phyloP scores from a whole-genome alignment of 2,113 vertebrate genomes.

The Petrocephalus microphthalmus region DNA sequence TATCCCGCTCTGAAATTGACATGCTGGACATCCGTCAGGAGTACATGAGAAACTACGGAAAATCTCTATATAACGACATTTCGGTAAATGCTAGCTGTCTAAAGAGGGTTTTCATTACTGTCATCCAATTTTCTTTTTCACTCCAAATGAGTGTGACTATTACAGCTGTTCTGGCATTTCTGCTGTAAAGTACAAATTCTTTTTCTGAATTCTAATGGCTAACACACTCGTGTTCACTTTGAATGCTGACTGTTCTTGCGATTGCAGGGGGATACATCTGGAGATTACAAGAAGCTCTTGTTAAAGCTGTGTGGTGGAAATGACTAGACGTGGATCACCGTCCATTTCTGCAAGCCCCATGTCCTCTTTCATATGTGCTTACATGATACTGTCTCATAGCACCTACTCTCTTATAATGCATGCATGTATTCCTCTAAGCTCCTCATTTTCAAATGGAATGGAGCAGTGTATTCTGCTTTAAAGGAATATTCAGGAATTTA shows the following conservation, averaged over 20 bases:
- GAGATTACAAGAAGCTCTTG: conserved; percentile 91
- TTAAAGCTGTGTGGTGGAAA: conserved; percentile 93
- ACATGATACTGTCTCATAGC: background rate
- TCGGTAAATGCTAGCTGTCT: conserved; percentile 64
- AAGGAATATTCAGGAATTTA: background rate
- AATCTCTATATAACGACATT: conserved; percentile 83
- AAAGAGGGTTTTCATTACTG: background rate
- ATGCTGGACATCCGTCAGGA: conserved; percentile 84
- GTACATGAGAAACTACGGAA: conserved; percentile 80
- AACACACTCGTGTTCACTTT: background rate
- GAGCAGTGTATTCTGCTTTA: background rate
- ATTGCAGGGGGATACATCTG: conserved; percentile 87
- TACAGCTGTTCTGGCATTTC: background rate
- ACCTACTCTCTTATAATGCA: background rate
- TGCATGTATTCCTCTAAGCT: background rate
- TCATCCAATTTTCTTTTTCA: background rate
- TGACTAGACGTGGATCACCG: conserved; percentile 60
- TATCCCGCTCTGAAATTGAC: conserved; percentile 87
- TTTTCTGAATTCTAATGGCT: background rate
- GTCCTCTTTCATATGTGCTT: conserved; percentile 14
- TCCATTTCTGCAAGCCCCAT: background rate
- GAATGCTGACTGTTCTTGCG: conserved; percentile 7
- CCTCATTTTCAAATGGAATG: background rate
- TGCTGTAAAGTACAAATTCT: background rate
- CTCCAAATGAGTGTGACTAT: background rate